Conservation (phyloP, 2,888 invertebrate genomes). For the Hyalella azteca region DNA sequence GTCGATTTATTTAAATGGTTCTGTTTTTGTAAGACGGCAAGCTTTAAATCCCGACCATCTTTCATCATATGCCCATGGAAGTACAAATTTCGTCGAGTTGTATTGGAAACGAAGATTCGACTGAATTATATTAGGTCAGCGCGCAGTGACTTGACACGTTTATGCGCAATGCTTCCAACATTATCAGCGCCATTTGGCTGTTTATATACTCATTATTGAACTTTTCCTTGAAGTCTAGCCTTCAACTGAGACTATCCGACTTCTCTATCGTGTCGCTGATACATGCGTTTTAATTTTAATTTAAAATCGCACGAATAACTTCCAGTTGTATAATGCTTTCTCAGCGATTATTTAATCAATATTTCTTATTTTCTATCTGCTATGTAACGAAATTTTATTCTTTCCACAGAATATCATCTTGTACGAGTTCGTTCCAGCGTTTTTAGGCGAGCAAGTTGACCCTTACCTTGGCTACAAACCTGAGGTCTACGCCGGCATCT, state of each 20-base stretch:
- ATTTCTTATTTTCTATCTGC: too few species aligned
- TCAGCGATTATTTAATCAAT: too few species aligned
- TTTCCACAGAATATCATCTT: slow-evolving; percentile 82
- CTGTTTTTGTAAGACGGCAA: too few species aligned
- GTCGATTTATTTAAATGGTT: too few species aligned
- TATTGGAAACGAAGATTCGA: not conserved
- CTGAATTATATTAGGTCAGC: not conserved
- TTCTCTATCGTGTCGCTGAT: not conserved
- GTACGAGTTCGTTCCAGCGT: slow-evolving; percentile 94
- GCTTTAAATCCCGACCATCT: too few species aligned
- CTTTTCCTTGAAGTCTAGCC: not conserved
- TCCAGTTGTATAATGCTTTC: not conserved
- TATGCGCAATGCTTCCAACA: not conserved
- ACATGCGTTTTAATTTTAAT: not conserved
- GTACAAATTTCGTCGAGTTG: too few species aligned
- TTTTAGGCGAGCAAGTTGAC: slow-evolving; percentile 76
- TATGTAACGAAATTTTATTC: not conserved
- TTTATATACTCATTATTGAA: slow-evolving; percentile 9
- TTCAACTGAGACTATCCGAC: not conserved
- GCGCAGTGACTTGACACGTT: not conserved
- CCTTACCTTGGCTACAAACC: slow-evolving; percentile 84
- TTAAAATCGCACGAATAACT: not conserved
- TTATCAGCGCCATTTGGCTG: not conserved
- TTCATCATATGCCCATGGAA: too few species aligned
- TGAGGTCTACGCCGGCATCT: slow-evolving; percentile 93